Evolutionary conservation across 2,888 invertebrate genomes (phyloP), one percentile per base, ranked within the genome.

Genomic region (Rhopalosiphum nymphaeae): DNA sequence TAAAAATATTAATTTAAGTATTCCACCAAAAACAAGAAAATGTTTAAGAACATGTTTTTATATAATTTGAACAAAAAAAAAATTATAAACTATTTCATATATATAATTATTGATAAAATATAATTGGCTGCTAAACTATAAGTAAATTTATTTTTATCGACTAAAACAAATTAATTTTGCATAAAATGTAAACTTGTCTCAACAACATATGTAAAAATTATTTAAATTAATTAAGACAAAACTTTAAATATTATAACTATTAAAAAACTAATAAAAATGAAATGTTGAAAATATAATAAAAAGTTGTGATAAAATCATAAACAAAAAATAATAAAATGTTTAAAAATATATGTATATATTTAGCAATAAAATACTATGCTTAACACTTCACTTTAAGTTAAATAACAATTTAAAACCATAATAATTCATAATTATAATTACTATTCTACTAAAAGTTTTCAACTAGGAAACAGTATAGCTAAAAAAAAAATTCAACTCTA

Each of bases 401-500:
- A 86, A 46, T 46, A 49, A 86, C 7, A 86, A 46, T 86, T 86
- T 86, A 49, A n/a, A 46, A 86, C 5, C 13, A 86, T 46, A 86
- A 86, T 86, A 86, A 86, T 46, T 46, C 29, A 46, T 16, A 86
- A 86, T n/a, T 86, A 46, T 86, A 86, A 86, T 46, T 86, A 5
- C 46, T 13, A 26, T 29, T 46, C 46, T 86, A 29, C 67, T n/a
- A 46, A 86, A 49, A 86, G 46, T n/a, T 86, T 86, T 86, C 7
- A 49, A 46, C 86, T 46, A 86, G 46, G 4, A 29, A 84, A 42
- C 13, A 86, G 7, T 86, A 7, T n/a, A 86, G 13, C 29, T 46
- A 26, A 86, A 46, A 86, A 86, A 26, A n/a, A 29, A 46, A 46
- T 5, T 25, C 21, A 26, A 85, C 61, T 61, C 9, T 57, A 61